Conservation (phyloP, 2,797 vertebrate genomes). For the Alouatta caraya region DNA sequence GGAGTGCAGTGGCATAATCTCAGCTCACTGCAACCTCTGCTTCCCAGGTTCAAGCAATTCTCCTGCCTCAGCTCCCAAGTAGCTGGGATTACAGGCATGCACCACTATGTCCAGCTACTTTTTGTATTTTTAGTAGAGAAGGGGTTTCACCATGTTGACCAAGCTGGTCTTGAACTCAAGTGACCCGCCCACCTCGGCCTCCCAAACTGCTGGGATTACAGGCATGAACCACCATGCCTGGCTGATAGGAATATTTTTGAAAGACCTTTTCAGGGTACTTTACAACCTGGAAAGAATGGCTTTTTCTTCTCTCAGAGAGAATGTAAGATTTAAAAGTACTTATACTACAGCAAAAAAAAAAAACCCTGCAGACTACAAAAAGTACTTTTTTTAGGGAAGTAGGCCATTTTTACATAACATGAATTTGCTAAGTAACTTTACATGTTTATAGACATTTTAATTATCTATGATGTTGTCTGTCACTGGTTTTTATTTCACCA, state of each 20-base stretch:
- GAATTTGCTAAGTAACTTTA: background rate
- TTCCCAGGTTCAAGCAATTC: background rate
- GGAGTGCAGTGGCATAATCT: too few relatives aligned
- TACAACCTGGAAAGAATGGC: background rate
- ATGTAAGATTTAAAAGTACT: background rate
- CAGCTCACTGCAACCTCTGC: background rate
- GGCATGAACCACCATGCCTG: background rate
- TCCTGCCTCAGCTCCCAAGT: too few relatives aligned
- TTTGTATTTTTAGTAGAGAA: background rate
- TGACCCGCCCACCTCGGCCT: background rate
- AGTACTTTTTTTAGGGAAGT: background rate
- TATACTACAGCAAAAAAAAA: conserved; percentile 3
- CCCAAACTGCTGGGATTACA: background rate
- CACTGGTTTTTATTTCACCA: conserved; percentile 10
- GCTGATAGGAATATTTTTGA: background rate
- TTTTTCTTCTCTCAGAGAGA: background rate
- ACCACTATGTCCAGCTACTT: too few relatives aligned
- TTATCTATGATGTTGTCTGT: conserved; percentile 13
- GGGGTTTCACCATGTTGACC: background rate
- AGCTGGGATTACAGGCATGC: too few relatives aligned
- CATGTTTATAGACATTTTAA: conserved; percentile 12
- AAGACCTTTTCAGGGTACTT: background rate
- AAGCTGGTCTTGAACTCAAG: background rate
- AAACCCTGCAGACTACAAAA: background rate
- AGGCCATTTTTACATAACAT: background rate